phyloP scores from a whole-genome alignment of 2,888 invertebrate genomes.

The Plagodis dolabraria region DNA sequence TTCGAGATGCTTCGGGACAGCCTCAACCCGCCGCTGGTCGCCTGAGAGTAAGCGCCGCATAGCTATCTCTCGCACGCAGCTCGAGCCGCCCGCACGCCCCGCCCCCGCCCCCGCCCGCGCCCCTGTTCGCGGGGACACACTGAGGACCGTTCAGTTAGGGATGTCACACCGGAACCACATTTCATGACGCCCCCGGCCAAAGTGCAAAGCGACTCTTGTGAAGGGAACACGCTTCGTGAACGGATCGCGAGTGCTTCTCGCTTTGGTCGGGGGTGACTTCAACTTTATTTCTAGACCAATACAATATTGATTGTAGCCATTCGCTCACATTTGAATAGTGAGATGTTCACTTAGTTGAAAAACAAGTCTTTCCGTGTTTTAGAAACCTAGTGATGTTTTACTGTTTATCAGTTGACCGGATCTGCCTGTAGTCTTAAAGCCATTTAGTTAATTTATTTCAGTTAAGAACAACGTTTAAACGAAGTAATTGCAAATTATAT shows the following conservation, averaged over 20 bases:
- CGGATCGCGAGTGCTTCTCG: not conserved
- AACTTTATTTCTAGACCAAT: constrained; percentile 4
- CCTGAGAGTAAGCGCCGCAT: constrained; percentile 42
- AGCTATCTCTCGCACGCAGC: not conserved
- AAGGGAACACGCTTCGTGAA: not conserved
- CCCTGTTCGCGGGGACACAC: not conserved
- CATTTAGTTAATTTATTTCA: too few species aligned
- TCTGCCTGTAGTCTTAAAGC: too few species aligned
- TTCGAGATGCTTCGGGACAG: constrained; percentile 56
- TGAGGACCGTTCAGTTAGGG: not conserved
- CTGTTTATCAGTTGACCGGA: too few species aligned
- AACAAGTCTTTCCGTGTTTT: too few species aligned
- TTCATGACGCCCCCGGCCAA: constrained; percentile 32
- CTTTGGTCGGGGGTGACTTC: constrained; percentile 33
- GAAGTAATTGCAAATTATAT: too few species aligned
- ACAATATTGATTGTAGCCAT: constrained; percentile 11
- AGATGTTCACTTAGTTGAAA: too few species aligned
- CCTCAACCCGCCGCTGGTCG: constrained; percentile 56
- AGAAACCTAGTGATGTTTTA: too few species aligned
- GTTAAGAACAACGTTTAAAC: too few species aligned
- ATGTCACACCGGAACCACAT: constrained; percentile 1
- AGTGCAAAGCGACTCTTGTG: not conserved
- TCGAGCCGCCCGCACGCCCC: not conserved
- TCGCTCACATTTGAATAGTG: not conserved
- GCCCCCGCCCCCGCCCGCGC: constrained; percentile 13